These are phyloP conservation scores for Yponomeuta cagnagella DNA, from an alignment of 2,888 invertebrate genomes.

Conservation along the genomic window DNA sequence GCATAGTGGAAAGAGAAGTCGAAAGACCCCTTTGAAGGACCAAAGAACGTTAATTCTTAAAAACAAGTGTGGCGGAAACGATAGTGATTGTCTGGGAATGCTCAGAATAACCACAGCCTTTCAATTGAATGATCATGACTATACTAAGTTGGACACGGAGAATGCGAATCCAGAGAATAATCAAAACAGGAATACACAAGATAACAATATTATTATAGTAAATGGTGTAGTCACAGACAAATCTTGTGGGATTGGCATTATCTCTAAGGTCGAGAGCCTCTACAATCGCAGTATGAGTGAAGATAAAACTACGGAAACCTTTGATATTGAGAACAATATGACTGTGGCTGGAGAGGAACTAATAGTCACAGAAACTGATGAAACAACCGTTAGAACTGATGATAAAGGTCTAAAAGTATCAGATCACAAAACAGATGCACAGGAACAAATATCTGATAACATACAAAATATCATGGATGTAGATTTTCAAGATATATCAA, in stretches of 20 bases:
- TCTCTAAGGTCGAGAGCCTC: constrained; percentile 29
- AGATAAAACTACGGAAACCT: not conserved
- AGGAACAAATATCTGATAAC: not conserved
- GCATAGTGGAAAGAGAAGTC: constrained; percentile 18
- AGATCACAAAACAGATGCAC: too few relatives aligned
- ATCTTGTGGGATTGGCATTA: constrained; percentile 26
- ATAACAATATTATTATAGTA: constrained; percentile 11
- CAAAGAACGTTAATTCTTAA: constrained; percentile 34
- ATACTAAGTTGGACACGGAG: constrained; percentile 28
- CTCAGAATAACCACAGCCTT: constrained; percentile 16
- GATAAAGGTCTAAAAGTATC: not conserved
- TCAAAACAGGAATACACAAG: constrained; percentile 6
- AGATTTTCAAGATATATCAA: constrained; percentile 1
- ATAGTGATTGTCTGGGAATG: not conserved
- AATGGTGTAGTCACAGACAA: constrained; percentile 20
- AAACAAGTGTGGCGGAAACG: not conserved
- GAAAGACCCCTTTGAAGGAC: constrained; percentile 26
- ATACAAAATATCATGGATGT: not conserved
- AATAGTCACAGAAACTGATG: not conserved
- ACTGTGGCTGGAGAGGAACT: not conserved
- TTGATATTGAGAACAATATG: not conserved
- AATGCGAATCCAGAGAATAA: constrained; percentile 17
- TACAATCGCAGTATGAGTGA: constrained; percentile 9
- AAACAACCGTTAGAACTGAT: not conserved
- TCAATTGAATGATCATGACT: constrained; percentile 44